phyloP scores from a whole-genome alignment of 1,140 invertebrate species.

The Drosophila ironensis region DNA sequence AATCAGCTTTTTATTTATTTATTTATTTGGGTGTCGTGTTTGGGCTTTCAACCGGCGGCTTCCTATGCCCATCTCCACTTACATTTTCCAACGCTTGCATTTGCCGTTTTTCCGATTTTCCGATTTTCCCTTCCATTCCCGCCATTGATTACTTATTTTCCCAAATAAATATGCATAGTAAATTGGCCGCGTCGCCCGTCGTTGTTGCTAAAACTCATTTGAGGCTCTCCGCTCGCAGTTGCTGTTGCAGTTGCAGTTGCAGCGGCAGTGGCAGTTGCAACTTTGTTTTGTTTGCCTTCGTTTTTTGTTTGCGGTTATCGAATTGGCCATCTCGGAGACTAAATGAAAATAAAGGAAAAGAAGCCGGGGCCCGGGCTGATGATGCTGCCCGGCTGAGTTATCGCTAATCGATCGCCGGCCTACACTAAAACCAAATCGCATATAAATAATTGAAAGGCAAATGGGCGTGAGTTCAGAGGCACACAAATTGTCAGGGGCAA shows the following conservation, averaged over 20 bases:
- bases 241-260: constrained; percentile 7
- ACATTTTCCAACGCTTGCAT: too few species aligned
- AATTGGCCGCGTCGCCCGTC: constrained; percentile 44
- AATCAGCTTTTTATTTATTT: constrained; percentile 80
- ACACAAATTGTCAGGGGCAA: neutral
- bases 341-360: neutral
- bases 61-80: constrained; percentile 27
- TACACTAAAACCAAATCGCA: constrained; percentile 37
- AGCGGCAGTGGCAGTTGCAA: too few species aligned
- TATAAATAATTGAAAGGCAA: constrained; percentile 48
- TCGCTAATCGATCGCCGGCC: constrained; percentile 68
- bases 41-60: constrained; percentile 16
- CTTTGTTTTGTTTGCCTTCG: neutral
- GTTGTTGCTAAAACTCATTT: constrained; percentile 48
- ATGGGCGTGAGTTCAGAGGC: constrained; percentile 4
- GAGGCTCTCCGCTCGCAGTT: constrained; percentile 27
- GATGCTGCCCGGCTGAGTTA: constrained; percentile 42
- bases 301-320: constrained; percentile 51
- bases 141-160: constrained; percentile 77
- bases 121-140: too few species aligned
- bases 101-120: too few species aligned
- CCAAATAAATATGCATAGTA: constrained; percentile 79
- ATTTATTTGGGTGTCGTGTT: constrained; percentile 56
- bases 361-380: too few species aligned
- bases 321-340: constrained; percentile 45